Evolutionary conservation across 2,797 vertebrate genomes (phyloP).

Genomic region (Gambelia wislizenii): DNA sequence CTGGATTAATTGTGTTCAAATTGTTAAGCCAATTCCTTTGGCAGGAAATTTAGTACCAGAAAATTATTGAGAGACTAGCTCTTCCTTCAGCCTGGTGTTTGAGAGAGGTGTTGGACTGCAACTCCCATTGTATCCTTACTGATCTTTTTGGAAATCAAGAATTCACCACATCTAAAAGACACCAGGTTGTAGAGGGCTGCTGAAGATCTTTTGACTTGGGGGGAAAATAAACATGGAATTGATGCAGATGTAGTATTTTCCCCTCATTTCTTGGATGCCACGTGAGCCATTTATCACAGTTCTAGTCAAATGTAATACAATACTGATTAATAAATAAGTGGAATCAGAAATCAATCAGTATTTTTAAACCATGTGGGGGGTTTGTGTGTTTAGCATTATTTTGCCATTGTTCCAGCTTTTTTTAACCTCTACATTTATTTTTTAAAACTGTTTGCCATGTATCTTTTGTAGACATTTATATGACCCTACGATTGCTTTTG

Average conservation of each 20-base stretch:
- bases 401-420: not conserved
- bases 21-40: conserved; percentile 66
- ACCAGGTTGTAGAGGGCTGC: not conserved
- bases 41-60: conserved; percentile 61
- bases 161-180: not conserved
- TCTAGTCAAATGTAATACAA: conserved; percentile 51
- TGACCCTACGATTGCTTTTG: conserved; percentile 46
- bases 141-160: not conserved
- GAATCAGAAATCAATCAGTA: conserved; percentile 19
- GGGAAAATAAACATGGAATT: conserved; percentile 44
- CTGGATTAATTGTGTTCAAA: conserved; percentile 66
- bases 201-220: conserved; percentile 39
- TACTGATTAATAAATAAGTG: conserved; percentile 27
- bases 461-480: conserved; percentile 28
- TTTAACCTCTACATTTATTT: conserved; percentile 12
- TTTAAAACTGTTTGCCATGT: conserved; percentile 3
- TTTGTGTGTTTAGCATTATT: not conserved
- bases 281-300: conserved; percentile 59
- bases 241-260: conserved; percentile 40
- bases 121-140: not conserved
- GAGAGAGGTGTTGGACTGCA: not conserved
- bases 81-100: not conserved
- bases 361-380: not conserved
- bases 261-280: conserved; percentile 53
- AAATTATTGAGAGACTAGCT: conserved; percentile 43